phyloP scores from a whole-genome alignment of 1,140 invertebrate species.

The Bombus breviceps region DNA sequence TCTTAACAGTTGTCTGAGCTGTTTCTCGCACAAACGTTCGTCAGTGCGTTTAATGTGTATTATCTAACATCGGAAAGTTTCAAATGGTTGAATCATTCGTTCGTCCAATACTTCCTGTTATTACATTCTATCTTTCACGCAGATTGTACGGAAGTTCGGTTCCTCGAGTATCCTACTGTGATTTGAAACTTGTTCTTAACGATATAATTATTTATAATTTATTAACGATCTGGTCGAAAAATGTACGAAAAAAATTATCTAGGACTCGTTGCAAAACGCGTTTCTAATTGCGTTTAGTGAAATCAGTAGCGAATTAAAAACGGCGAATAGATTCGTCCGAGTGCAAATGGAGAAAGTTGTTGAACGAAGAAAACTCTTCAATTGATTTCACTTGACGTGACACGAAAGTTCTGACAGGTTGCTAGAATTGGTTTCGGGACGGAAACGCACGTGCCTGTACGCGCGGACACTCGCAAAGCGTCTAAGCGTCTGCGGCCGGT shows the following conservation, averaged over 20 bases:
- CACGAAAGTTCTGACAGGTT: background rate
- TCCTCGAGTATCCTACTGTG: background rate
- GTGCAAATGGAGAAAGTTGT: background rate
- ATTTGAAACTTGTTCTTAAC: background rate
- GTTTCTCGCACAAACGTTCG: background rate
- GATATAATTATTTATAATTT: no score
- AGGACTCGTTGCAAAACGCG: background rate
- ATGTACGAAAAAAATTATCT: background rate
- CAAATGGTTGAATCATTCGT: background rate
- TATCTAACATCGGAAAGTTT: background rate
- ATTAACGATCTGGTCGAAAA: background rate
- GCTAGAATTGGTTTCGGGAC: background rate
- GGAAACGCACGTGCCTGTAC: constrained; percentile 39
- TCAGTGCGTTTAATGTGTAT: background rate
- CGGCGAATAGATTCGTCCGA: no score
- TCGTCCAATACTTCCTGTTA: background rate
- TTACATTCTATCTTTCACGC: background rate
- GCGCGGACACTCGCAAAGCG: constrained; percentile 39
- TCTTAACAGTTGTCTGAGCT: background rate
- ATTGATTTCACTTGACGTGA: background rate
- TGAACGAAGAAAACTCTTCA: background rate
- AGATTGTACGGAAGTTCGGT: background rate
- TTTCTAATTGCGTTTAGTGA: no score
- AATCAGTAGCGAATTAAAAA: background rate
- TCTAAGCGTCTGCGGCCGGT: constrained; percentile 19